These are phyloP conservation scores for Parazoanthus darwini DNA, from an alignment of 92 coral and sea anemone genomes.

Conservation along the genomic window DNA sequence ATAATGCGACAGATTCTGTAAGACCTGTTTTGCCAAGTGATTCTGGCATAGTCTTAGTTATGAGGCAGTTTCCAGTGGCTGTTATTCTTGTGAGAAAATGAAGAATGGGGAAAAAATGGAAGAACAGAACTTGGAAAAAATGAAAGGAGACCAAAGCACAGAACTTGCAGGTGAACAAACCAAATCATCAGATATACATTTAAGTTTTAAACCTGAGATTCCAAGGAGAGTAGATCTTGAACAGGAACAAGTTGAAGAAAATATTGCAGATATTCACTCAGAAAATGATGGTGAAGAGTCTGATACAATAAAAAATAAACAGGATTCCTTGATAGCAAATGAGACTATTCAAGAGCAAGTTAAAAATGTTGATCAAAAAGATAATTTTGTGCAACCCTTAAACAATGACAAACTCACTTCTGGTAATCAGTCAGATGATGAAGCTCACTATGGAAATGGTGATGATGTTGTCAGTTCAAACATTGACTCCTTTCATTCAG, in stretches of 20 bases:
- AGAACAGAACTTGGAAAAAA: neutral
- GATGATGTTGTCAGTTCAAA: neutral
- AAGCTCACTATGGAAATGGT: neutral
- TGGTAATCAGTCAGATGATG: neutral
- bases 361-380: neutral
- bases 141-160: neutral
- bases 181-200: neutral
- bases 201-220: slow-evolving; percentile 14
- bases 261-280: neutral
- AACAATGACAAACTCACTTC: neutral
- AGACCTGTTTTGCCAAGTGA: slow-evolving; percentile 2
- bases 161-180: neutral
- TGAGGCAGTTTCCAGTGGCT: neutral
- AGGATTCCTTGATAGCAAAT: neutral
- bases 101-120: neutral
- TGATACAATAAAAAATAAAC: neutral
- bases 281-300: neutral
- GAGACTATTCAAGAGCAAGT: neutral
- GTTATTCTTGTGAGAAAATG: neutral
- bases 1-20: neutral
- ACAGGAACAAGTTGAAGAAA: neutral
- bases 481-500: neutral
- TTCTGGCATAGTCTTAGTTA: neutral
- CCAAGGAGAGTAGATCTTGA: slow-evolving; percentile 40
- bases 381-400: neutral